Base-by-base conservation (phyloP, 2,888 invertebrate genomes). In the Augochlorella aurata region DNA sequence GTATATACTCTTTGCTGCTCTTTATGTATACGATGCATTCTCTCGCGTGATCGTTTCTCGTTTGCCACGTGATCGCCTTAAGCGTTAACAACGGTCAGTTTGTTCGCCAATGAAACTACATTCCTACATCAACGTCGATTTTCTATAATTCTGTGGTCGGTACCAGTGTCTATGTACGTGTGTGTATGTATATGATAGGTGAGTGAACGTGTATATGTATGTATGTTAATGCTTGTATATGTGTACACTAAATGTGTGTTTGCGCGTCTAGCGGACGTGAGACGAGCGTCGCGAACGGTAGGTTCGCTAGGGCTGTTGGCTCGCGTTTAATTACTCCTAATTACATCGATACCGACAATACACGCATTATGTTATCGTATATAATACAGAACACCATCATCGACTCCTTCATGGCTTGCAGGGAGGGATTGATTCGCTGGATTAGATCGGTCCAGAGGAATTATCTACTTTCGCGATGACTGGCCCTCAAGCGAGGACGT, bases 371-470 rank as follows among this genome's bases (percentile, higher is more conserved):
- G 54, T 77, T 75, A 78, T 79, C 45, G 61, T 82, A 63, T 77
- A 79, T 75, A 50, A 38, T 83, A 85, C 71, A 85, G 75, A 82
- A 63, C 38, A 38, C 63, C 61, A 76, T 49, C 14, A 24, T 54
- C 21, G 74, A 38, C 45, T 66, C 21, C 67, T 66, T 66, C 47
- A 50, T 58, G 52, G 71, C 58, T 68, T 47, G 21, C 44, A 73
- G 84, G 81, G 81, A 77, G 77, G 84, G 81, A 84, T 70, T 74
- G 81, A 84, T 70, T 74, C 81, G 71, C 66, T 84, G 84, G 67
- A 50, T 83, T 45, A 52, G 21, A 79, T 79, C 79, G 79, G 68
- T 63, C 65, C 83, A 75, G 66, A 74, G 70, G 74, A 83, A 77
- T 81, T 69, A 77, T 74, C 83, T 82, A 82, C 70, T 74, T 74